Conservation (phyloP, 2,113 vertebrate genomes). For the Oreotrochilus melanogaster region DNA sequence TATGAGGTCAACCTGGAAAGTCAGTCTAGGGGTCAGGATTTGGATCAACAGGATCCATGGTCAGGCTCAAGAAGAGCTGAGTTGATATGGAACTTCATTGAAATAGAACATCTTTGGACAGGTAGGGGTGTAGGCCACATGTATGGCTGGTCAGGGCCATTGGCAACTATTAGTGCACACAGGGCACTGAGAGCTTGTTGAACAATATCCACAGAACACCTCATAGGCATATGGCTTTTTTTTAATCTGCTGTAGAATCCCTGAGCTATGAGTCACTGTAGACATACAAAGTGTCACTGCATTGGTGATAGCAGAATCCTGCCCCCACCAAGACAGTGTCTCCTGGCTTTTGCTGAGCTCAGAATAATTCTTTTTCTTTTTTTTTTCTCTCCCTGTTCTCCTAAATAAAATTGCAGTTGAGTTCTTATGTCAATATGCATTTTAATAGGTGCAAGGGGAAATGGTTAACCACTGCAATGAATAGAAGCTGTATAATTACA, state of each 20-base stretch:
- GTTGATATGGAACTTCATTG: neutral
- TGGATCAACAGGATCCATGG: neutral
- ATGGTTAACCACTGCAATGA: neutral
- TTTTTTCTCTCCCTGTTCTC: neutral
- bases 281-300: neutral
- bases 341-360: neutral
- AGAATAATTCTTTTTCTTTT: neutral
- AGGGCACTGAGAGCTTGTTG: neutral
- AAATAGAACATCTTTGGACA: too few species aligned
- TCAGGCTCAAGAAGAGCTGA: neutral
- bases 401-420: neutral
- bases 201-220: neutral
- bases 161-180: too few species aligned
- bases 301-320: neutral
- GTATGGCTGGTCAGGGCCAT: neutral
- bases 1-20: neutral
- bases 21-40: neutral
- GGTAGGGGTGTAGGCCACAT: neutral
- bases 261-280: neutral
- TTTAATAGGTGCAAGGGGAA: neutral
- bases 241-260: neutral
- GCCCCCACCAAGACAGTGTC: neutral
- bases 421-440: neutral
- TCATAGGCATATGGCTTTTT: rapidly evolving
- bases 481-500: neutral